phyloP scores from a whole-genome alignment of 2,113 vertebrate species.

The Colaptes auratus region DNA sequence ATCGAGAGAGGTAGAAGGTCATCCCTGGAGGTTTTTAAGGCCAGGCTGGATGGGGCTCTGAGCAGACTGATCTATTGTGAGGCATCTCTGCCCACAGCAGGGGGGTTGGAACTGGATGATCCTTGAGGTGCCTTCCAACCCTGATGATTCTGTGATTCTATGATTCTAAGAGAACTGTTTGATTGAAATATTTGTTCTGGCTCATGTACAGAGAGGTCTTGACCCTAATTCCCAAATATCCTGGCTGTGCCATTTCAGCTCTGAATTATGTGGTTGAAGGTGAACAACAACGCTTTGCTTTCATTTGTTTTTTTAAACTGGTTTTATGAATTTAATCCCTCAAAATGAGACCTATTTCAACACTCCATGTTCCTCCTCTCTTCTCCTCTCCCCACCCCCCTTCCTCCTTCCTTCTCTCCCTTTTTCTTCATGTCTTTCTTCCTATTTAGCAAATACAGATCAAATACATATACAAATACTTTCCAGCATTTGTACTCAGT shows the following conservation, averaged over 20 bases:
- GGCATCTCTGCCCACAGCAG: no score
- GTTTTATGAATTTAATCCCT: neutral
- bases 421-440: neutral
- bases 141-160: no score
- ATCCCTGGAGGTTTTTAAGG: no score
- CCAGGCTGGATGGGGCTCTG: no score
- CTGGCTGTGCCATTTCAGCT: neutral
- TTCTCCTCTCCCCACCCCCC: neutral
- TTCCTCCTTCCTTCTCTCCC: neutral
- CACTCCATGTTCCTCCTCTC: fast-evolving
- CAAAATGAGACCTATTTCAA: neutral
- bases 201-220: neutral
- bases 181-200: neutral
- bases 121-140: no score
- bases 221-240: neutral
- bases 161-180: neutral
- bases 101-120: no score
- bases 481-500: neutral
- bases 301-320: neutral
- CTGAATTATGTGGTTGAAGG: neutral
- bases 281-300: neutral
- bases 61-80: no score
- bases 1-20: neutral
- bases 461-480: neutral
- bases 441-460: neutral